Evolutionary conservation across 2,113 vertebrate genomes (phyloP).

Genomic region (Hemicordylus capensis): DNA sequence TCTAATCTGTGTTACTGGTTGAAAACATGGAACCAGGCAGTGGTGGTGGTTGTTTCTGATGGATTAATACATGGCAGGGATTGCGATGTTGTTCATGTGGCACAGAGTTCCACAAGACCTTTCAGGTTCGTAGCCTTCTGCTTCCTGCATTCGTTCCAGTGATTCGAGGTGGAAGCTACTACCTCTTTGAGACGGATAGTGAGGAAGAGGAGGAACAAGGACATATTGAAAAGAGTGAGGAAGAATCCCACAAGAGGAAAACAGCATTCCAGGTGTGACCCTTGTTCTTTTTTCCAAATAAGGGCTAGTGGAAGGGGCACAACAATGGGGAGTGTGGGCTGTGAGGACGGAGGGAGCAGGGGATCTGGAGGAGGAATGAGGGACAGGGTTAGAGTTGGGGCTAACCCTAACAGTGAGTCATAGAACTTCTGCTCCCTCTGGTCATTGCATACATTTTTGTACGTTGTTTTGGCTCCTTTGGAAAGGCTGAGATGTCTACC

Average conservation of each 20-base stretch:
- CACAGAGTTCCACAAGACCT: background rate
- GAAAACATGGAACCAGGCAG: too few relatives aligned
- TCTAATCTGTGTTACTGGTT: background rate
- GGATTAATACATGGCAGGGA: background rate
- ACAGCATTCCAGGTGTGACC: slow-evolving; percentile 77
- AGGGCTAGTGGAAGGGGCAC: background rate
- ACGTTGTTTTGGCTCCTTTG: background rate
- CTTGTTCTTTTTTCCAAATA: background rate
- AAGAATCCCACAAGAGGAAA: slow-evolving; percentile 66
- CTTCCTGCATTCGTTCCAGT: slow-evolving; percentile 39
- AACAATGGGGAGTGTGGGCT: background rate
- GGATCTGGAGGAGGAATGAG: background rate
- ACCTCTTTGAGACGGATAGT: slow-evolving; percentile 76
- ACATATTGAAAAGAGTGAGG: slow-evolving; percentile 65
- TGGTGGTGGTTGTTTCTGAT: background rate
- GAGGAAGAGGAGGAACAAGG: slow-evolving; percentile 73
- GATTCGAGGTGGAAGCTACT: slow-evolving; percentile 68
- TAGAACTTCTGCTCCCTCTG: background rate
- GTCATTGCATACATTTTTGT: background rate
- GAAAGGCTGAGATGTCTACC: background rate
- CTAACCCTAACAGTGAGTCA: too few relatives aligned
- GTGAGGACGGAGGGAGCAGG: background rate
- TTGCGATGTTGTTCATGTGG: background rate
- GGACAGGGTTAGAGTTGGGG: background rate
- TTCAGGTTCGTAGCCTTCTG: background rate